Conservation (phyloP, 2,888 invertebrate species). For the Ectobius pallidus region DNA sequence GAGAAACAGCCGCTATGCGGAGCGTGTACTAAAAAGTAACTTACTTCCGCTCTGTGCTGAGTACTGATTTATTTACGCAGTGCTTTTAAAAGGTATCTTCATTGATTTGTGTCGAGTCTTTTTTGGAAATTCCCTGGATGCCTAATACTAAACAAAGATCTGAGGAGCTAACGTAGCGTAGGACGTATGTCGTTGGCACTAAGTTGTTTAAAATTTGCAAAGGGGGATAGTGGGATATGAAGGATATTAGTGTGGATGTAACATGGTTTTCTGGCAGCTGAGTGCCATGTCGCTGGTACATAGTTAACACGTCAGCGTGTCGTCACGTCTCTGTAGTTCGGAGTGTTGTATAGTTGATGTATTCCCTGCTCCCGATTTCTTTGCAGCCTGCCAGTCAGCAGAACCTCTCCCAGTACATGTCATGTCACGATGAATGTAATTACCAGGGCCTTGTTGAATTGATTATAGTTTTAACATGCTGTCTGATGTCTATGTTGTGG, state of each 20-base stretch:
- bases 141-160: too few species aligned
- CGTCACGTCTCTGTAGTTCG: constrained; percentile 20
- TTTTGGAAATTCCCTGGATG: too few species aligned
- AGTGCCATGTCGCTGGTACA: constrained; percentile 30
- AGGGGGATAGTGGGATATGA: neutral
- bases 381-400: constrained; percentile 11
- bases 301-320: constrained; percentile 27
- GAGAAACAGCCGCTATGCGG: too few species aligned
- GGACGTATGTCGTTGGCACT: neutral
- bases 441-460: constrained; percentile 31
- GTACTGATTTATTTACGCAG: too few species aligned
- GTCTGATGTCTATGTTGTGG: constrained; percentile 33
- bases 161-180: too few species aligned
- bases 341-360: constrained; percentile 6
- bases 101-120: too few species aligned
- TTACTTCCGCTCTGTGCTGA: too few species aligned
- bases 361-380: constrained; percentile 7
- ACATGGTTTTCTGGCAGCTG: constrained; percentile 12
- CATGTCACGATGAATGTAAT: constrained; percentile 29
- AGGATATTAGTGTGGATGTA: neutral
- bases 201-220: constrained; percentile 15
- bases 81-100: too few species aligned
- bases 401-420: constrained; percentile 24
- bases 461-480: constrained; percentile 33
- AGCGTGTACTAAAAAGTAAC: too few species aligned